phyloP scores from a whole-genome alignment of 2,113 vertebrate species.

The Corapipo altera region DNA sequence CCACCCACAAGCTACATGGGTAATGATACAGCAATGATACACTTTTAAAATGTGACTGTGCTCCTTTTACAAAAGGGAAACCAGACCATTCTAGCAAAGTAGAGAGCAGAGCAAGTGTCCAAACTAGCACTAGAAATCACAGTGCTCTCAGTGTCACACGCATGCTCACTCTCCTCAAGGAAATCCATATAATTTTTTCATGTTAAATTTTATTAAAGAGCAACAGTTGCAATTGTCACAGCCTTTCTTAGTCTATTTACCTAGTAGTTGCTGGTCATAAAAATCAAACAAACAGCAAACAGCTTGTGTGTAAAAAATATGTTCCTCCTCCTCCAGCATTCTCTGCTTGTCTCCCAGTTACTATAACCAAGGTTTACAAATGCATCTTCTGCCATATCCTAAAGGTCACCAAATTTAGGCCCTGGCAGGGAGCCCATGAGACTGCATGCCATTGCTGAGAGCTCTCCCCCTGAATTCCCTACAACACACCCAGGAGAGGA shows the following conservation, averaged over 20 bases:
- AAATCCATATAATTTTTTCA: neutral
- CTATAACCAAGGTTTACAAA: conserved; percentile 46
- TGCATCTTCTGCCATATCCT: conserved; percentile 29
- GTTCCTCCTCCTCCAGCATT: neutral
- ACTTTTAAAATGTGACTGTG: neutral
- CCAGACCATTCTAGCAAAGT: neutral
- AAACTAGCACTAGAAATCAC: rapidly evolving
- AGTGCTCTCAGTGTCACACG: rapidly evolving
- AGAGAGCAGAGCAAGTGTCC: neutral
- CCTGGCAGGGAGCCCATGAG: conserved; percentile 38
- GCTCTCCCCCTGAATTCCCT: conserved; percentile 28
- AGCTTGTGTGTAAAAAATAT: neutral
- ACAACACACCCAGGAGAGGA: conserved; percentile 18
- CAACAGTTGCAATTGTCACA: neutral
- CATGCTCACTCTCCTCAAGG: neutral
- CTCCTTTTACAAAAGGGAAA: neutral
- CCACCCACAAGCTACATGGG: neutral
- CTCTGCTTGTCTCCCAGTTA: conserved; percentile 1
- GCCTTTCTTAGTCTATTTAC: neutral
- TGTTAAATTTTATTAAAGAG: neutral
- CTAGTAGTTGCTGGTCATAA: neutral
- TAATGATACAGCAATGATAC: neutral
- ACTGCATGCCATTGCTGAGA: neutral
- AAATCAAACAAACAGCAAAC: neutral
- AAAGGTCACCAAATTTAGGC: conserved; percentile 60